phyloP scores from a whole-genome alignment of 2,888 invertebrate genomes.

The Deilephila elpenor region DNA sequence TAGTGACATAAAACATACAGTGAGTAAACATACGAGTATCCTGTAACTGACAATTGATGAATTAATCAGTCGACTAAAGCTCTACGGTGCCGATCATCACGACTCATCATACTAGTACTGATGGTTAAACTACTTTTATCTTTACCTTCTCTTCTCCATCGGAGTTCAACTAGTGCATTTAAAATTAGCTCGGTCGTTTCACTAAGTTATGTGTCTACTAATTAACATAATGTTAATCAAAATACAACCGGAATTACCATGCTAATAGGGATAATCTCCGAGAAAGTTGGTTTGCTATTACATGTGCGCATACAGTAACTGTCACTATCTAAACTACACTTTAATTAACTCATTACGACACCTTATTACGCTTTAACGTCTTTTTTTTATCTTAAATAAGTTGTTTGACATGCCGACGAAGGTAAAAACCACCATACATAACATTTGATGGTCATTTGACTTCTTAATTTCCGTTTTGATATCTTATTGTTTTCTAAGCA shows the following conservation, averaged over 20 bases:
- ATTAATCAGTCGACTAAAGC: too few relatives aligned
- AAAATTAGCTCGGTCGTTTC: too few relatives aligned
- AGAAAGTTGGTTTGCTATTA: not conserved
- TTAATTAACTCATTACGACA: not conserved
- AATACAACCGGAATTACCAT: not conserved
- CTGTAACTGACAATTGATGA: too few relatives aligned
- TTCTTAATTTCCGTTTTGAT: not conserved
- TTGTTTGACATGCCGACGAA: not conserved
- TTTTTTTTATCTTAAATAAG: not conserved
- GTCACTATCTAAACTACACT: conserved; percentile 11
- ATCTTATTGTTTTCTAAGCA: too few relatives aligned
- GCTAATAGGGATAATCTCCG: not conserved
- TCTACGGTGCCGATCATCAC: too few relatives aligned
- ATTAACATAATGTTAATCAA: not conserved
- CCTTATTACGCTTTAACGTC: not conserved
- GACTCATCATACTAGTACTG: too few relatives aligned
- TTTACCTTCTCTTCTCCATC: too few relatives aligned
- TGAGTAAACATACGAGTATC: too few relatives aligned
- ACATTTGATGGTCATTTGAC: not conserved
- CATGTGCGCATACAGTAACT: not conserved
- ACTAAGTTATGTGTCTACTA: not conserved
- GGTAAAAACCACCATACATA: not conserved
- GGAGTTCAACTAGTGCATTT: too few relatives aligned
- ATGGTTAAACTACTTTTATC: too few relatives aligned
- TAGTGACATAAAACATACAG: too few relatives aligned